Evolutionary conservation across 2,888 invertebrate species (phyloP), one percentile per base, ranked within the genome.

Genomic region (Epiblema foenella): DNA sequence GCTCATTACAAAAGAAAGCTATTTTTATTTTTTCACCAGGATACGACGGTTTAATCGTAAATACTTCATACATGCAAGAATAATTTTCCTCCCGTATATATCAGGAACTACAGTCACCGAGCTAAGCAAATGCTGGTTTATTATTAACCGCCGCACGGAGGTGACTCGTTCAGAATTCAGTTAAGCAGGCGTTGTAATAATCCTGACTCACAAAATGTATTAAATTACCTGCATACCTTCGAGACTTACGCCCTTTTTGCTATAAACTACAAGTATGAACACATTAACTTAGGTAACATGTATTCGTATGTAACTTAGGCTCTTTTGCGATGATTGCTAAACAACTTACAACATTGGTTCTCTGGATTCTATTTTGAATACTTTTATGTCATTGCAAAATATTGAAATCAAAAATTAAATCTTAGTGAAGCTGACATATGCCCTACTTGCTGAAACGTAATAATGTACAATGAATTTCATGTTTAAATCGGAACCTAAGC

Each of bases 131-230:
- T 37, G 24, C 51, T 24, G 20, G 63, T 69, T 69, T 58, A 69
- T 64, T 64, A 69, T 69, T 69, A 64, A 69, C 64, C 29, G 51
- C 24, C 11, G 29, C 56, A 57, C 58, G 58, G 58, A 59, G 37
- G 51, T n/a, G 58, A 37, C 62, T 56, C 57, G 49, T 64, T 42
- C 51, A 51, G 37, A 64, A 64, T 69, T 69, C 64, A 69, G 64
- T 58, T 69, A 58, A 57, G 58, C 64, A 64, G 49, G 49, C 51
- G 59, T 68, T 54, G 60, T 52, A 42, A 42, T 63, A 29, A 54
- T 63, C 15, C 20, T 52, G 15, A 15, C 33, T 37, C 17, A 20
- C 4, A 52, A 52, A 52, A 37, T 8, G 37, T 18, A 37, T 9
- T 37, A 52, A 52, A 4, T 20, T 9, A 33, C 33, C 1, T 15